Conservation (phyloP, 2,888 invertebrate species). For the Physocephala rufipes region DNA sequence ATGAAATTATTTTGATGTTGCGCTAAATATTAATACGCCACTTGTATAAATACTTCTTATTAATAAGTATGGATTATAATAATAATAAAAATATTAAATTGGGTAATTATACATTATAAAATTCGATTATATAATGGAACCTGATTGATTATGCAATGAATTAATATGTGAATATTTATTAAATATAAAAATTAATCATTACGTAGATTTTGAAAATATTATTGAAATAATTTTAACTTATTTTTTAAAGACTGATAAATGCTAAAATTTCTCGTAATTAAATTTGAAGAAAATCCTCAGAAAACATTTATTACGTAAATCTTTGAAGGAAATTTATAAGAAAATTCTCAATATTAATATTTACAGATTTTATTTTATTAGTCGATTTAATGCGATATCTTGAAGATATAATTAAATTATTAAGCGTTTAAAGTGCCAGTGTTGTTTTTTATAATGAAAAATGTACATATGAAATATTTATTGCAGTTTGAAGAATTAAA, state of each 20-base stretch:
- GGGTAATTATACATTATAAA: not conserved
- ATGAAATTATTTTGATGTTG: slow-evolving; percentile 20
- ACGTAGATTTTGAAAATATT: no score
- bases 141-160: not conserved
- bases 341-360: no score
- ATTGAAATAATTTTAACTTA: no score
- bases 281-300: no score
- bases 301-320: no score
- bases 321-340: no score
- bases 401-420: slow-evolving; percentile 7
- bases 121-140: slow-evolving; percentile 32
- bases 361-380: no score
- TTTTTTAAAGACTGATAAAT: no score
- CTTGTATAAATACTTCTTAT: slow-evolving; percentile 6
- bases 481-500: no score
- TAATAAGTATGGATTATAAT: slow-evolving; percentile 20
- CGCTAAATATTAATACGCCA: not conserved
- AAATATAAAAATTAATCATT: slow-evolving; percentile 1
- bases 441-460: slow-evolving; percentile 1
- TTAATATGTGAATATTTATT: not conserved
- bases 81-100: slow-evolving; percentile 8
- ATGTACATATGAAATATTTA: not conserved
- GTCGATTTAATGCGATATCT: not conserved
- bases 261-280: no score
- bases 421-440: slow-evolving; percentile 10